Base-by-base conservation (phyloP, 1,140 invertebrate species). In the Drosophila obscura region DNA sequence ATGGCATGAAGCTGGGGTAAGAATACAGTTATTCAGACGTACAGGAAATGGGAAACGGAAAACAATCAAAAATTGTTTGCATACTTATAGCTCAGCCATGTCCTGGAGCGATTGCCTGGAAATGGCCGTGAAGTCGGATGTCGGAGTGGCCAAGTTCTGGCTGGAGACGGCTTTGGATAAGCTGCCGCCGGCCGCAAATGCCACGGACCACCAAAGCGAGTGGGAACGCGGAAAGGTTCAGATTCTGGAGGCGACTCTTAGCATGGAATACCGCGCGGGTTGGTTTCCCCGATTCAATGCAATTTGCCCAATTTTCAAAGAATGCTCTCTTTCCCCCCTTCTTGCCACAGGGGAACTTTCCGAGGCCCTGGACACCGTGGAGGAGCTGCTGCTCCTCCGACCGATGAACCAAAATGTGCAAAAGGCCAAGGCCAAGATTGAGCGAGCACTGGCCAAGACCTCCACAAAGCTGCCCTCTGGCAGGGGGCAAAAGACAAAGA, bases 101-200 rank as follows among this genome's bases (percentile, higher is more conserved):
- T 78, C 87, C 45, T 91, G 90, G 90, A 90, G 90, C 73, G 90
- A 91, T 49, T 91, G 90, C 67, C 64, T 91, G 35, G 90, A 91
- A 61, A 69, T 91, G 55, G 90, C 83, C 6, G 66, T 71, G 19
- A 79, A 77, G 24, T 83, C 83, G 9, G 83, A 91, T 48, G 74
- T 74, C 24, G 53, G 73, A 0, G 66, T 89, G 31, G 87, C 90
- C 51, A 90, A 84, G 45, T 89, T 74, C 52, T 91, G 90, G 90
- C 53, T 91, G 44, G 87, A 89, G 49, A 82, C 77, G 2, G 90
- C 90, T 5, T 22, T 83, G 43, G 72, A 72, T 24, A 91, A 75
- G 43, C 44, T 91, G 50, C 74, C 76, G 31, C 31, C 44, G 44
- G 49, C 31, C 9, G 22, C 45, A 16, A 88, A 82, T 50, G 57